phyloP scores from a whole-genome alignment of 2,113 vertebrate genomes.

The Furnarius figulus region DNA sequence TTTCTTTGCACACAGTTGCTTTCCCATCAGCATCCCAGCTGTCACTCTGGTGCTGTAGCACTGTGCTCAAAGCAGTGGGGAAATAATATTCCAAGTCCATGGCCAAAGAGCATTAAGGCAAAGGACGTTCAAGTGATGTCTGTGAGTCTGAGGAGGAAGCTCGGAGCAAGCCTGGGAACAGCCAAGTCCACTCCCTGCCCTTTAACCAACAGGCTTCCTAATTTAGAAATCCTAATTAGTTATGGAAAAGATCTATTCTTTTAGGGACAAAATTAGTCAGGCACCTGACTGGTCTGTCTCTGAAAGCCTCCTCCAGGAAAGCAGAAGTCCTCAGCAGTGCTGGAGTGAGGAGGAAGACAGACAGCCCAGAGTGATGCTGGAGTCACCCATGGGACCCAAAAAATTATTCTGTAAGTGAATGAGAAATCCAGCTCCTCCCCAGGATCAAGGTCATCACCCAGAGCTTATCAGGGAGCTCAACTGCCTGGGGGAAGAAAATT shows the following conservation, averaged over 20 bases:
- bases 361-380: rapidly evolving
- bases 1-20: background rate
- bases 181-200: background rate
- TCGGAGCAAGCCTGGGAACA: background rate
- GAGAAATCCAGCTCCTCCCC: background rate
- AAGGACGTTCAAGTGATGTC: background rate
- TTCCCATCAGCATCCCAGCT: background rate
- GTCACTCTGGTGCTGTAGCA: rapidly evolving
- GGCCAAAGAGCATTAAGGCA: constrained; percentile 6
- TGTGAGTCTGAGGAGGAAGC: background rate
- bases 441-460: background rate
- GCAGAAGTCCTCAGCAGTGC: background rate
- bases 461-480: background rate
- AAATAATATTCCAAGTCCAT: background rate
- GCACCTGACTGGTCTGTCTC: background rate
- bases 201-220: background rate
- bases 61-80: background rate
- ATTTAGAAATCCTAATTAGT: constrained; percentile 18
- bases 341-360: background rate
- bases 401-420: background rate
- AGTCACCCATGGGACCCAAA: rapidly evolving
- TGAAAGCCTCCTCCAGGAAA: background rate
- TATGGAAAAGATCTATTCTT: background rate
- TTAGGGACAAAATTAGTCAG: background rate
- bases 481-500: background rate